phyloP scores from a whole-genome alignment of 2,797 vertebrate genomes.

The Rhinogobio ventralis region DNA sequence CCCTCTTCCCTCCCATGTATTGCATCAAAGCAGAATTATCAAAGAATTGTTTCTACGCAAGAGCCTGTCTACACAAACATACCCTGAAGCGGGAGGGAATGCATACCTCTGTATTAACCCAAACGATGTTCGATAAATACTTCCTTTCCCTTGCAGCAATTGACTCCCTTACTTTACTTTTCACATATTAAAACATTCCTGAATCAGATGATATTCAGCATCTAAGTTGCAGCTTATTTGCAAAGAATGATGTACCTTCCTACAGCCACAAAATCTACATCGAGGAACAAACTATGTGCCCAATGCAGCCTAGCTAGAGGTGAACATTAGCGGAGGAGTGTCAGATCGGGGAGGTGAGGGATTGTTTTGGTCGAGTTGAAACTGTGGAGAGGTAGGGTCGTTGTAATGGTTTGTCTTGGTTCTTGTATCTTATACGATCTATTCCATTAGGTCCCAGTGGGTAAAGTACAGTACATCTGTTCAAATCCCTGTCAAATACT shows the following conservation, averaged over 20 bases:
- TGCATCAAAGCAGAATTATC: constrained; percentile 45
- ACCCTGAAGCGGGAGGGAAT: constrained; percentile 50
- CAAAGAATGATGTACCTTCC: background rate
- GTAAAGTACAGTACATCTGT: constrained; percentile 20
- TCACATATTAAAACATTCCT: background rate
- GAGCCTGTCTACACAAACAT: constrained; percentile 69
- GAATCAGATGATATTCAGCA: background rate
- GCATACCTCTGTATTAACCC: constrained; percentile 26
- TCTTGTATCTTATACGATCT: constrained; percentile 30
- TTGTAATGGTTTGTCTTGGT: constrained; percentile 69
- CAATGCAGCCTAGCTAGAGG: constrained; percentile 29
- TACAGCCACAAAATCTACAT: constrained; percentile 29
- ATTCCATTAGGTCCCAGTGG: constrained; percentile 61
- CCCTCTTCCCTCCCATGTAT: constrained; percentile 30
- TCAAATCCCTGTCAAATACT: constrained; percentile 37
- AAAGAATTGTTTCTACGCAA: constrained; percentile 60
- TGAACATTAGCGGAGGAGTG: constrained; percentile 29
- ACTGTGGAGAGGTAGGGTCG: constrained; percentile 77
- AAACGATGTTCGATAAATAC: background rate
- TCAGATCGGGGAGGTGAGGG: background rate
- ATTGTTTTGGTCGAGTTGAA: constrained; percentile 51
- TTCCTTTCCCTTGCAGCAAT: constrained; percentile 26
- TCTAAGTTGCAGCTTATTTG: background rate
- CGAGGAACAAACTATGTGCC: constrained; percentile 23
- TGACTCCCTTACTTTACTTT: constrained; percentile 31